phyloP scores from a whole-genome alignment of 1,140 invertebrate genomes.

The Drosophila nannoptera region DNA sequence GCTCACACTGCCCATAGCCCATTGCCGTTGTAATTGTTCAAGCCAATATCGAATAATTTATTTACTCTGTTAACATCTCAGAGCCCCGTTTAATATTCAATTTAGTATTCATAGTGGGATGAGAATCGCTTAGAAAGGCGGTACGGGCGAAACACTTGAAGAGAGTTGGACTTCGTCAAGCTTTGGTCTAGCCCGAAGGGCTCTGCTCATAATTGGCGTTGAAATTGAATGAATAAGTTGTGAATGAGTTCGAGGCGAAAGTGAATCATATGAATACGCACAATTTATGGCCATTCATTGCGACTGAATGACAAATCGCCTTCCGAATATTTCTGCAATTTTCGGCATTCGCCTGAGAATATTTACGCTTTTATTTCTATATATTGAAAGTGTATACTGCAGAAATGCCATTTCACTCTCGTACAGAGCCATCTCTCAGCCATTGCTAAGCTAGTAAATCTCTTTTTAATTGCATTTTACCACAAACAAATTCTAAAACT shows the following conservation, averaged over 20 bases:
- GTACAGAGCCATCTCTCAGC: constrained; percentile 12
- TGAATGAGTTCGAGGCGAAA: not conserved
- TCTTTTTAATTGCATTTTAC: constrained; percentile 76
- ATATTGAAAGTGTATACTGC: not conserved
- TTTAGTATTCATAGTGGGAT: constrained; percentile 45
- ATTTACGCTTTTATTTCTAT: constrained; percentile 26
- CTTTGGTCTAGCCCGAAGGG: not conserved
- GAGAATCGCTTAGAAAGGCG: constrained; percentile 1
- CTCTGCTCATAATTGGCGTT: constrained; percentile 16
- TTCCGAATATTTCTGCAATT: constrained; percentile 2
- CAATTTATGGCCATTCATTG: constrained; percentile 5
- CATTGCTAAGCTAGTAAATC: constrained; percentile 61
- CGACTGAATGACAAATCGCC: constrained; percentile 3
- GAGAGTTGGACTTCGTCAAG: not conserved
- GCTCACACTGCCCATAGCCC: not conserved
- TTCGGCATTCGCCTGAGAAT: constrained; percentile 1
- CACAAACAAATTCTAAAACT: constrained; percentile 68
- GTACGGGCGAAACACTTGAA: not conserved
- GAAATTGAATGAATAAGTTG: constrained; percentile 23
- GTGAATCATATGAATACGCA: constrained; percentile 23
- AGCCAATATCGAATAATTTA: constrained; percentile 61
- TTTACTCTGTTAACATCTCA: constrained; percentile 65
- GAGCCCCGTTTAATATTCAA: constrained; percentile 49
- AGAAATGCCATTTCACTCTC: constrained; percentile 5
- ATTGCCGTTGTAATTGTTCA: constrained; percentile 31